These are phyloP conservation scores for Anoplopoma fimbria DNA, from an alignment of 2,113 vertebrate species.

Conservation along the genomic window DNA sequence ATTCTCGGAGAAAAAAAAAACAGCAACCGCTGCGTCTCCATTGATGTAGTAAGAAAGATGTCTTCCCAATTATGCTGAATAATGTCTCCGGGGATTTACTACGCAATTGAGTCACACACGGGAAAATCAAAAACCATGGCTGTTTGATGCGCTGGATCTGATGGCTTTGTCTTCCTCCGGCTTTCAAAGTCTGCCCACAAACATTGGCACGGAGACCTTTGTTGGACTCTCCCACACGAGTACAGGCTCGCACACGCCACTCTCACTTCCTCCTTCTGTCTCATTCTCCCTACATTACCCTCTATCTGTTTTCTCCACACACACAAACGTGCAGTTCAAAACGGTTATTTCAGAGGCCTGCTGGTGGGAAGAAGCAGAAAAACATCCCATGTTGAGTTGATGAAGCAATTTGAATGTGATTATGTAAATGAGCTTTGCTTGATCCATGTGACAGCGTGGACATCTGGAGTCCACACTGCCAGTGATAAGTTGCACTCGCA, in stretches of 20 bases:
- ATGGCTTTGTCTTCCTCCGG: slow-evolving; percentile 40
- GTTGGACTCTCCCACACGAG: slow-evolving; percentile 59
- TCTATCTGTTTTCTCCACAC: slow-evolving; percentile 26
- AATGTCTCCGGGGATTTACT: slow-evolving; percentile 29
- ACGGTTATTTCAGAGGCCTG: slow-evolving; percentile 43
- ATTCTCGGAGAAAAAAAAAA: background rate
- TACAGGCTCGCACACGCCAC: slow-evolving; percentile 26
- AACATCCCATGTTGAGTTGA: slow-evolving; percentile 55
- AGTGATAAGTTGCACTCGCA: slow-evolving; percentile 51
- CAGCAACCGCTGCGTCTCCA: background rate
- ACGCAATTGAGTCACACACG: slow-evolving; percentile 46
- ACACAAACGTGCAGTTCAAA: slow-evolving; percentile 27
- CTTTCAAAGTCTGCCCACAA: slow-evolving; percentile 58
- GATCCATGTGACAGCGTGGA: slow-evolving; percentile 56
- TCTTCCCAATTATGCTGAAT: slow-evolving; percentile 44
- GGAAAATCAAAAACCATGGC: slow-evolving; percentile 25
- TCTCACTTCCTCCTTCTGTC: slow-evolving; percentile 35
- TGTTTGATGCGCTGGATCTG: slow-evolving; percentile 34
- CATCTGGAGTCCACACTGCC: slow-evolving; percentile 66
- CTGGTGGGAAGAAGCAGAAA: background rate
- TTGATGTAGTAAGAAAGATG: slow-evolving; percentile 6
- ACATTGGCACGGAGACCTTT: slow-evolving; percentile 48
- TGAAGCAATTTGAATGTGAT: slow-evolving; percentile 72
- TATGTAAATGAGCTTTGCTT: slow-evolving; percentile 75
- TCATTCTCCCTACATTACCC: slow-evolving; percentile 38